Base-by-base conservation (phyloP, 2,797 vertebrate genomes). In the Danio albolineatus region DNA sequence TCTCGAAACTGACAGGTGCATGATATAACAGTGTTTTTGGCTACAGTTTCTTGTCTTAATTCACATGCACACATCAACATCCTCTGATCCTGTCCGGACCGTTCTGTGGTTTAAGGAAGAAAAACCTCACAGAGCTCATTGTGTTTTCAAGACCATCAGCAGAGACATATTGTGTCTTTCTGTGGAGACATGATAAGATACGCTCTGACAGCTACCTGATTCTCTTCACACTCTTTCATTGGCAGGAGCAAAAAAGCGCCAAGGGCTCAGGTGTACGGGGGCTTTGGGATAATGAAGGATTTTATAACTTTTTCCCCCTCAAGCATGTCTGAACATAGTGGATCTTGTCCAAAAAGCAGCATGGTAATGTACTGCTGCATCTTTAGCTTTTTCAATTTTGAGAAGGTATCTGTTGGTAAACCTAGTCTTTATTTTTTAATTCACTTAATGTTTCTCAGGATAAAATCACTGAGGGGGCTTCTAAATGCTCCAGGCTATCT, bases 131-230 rank as follows among this genome's bases (percentile, higher is more conserved):
- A 81, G 78, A 65, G 66, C 51, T 83, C 76, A 69, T 67, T 78
- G 54, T 49, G 43, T 61, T 60, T 79, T 79, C 65, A 54, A 73
- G 73, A 49, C 62, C 78, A 76, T 76, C 77, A 80, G 48, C 48
- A 39, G 78, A 71, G 78, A 86, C 75, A 83, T 70, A 64, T 77
- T 76, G 51, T 76, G 83, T 81, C 70, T 78, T 77, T 84, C 75
- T 78, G 81, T 49, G 81, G 73, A 83, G 48, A 64, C 75, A 65
- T 83, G 83, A 82, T 86, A 82, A 83, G 85, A 84, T 86, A 81
- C 75, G 74, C 60, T 83, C 81, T 84, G 83, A 84, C 83, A 84
- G 81, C 83, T 79, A 79, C 74, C 78, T 84, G 83, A 84, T 86
- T 86, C 66, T 83, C 76, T 84, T 86, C 85, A 77, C 85, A 86